Evolutionary conservation across 2,888 invertebrate genomes (phyloP).

Genomic region (Lysandra coridon): DNA sequence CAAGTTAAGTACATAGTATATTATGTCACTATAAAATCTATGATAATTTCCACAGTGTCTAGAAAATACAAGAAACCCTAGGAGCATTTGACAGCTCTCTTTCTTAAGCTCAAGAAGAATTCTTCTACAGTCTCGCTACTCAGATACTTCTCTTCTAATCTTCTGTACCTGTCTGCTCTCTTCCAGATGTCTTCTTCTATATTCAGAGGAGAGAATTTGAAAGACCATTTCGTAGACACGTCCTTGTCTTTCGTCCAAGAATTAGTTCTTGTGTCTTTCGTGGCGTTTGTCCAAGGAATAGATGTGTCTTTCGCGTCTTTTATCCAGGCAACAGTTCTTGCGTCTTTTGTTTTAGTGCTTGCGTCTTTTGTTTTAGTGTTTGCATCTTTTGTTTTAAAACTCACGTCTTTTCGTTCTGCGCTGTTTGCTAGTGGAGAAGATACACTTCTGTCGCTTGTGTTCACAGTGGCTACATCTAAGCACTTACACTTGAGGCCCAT

Average conservation of each 20-base stretch:
- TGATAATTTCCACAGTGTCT: neutral
- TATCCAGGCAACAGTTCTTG: neutral
- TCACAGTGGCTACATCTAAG: neutral
- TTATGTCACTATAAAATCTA: neutral
- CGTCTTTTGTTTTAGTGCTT: neutral
- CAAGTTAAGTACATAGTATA: neutral
- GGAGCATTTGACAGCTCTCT: neutral
- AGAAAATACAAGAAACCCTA: neutral
- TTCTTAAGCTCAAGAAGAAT: slow-evolving; percentile 3
- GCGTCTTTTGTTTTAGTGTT: neutral
- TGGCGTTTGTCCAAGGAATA: neutral
- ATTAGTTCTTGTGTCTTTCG: neutral
- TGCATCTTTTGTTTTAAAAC: neutral
- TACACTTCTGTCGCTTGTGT: neutral
- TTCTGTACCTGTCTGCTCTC: neutral
- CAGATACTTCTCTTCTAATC: neutral
- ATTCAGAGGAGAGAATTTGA: neutral
- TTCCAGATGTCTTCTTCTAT: slow-evolving; percentile 8
- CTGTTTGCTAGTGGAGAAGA: neutral
- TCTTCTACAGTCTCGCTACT: slow-evolving; percentile 15
- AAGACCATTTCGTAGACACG: neutral
- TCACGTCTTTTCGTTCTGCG: neutral
- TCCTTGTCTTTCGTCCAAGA: neutral
- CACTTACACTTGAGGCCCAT: neutral
- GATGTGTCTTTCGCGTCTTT: neutral